Evolutionary conservation across 2,797 vertebrate species (phyloP).

Genomic region (Pachyuromys duprasi): DNA sequence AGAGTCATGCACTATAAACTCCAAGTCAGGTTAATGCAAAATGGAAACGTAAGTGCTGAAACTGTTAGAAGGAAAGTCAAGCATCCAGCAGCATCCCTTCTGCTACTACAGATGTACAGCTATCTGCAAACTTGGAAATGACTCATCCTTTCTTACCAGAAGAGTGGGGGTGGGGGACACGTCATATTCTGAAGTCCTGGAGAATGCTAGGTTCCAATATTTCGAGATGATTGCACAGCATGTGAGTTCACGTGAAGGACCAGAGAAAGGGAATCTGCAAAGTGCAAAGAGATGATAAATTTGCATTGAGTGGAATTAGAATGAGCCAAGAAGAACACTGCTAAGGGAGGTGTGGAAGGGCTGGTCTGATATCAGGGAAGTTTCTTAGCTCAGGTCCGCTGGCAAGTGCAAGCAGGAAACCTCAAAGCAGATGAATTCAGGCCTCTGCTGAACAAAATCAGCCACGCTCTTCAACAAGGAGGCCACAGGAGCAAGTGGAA

Average conservation of each 20-base stretch:
- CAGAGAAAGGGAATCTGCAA: background rate
- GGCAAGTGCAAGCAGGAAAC: background rate
- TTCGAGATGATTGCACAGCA: background rate
- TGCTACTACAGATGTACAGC: background rate
- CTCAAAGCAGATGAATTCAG: background rate
- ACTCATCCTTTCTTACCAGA: background rate
- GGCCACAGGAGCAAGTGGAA: background rate
- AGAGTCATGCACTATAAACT: slow-evolving; percentile 29
- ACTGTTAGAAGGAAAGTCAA: background rate
- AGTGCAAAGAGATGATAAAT: background rate
- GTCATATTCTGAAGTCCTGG: background rate
- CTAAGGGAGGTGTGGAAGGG: background rate
- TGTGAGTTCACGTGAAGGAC: background rate
- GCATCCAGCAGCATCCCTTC: background rate
- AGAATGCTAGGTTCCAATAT: background rate
- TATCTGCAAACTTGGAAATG: background rate
- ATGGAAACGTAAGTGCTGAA: slow-evolving; percentile 5
- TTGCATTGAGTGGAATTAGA: background rate
- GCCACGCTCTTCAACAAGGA: background rate
- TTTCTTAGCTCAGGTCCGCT: background rate
- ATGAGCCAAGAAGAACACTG: background rate
- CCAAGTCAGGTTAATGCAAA: slow-evolving; percentile 18
- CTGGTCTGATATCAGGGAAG: background rate
- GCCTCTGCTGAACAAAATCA: background rate
- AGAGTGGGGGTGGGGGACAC: rapidly evolving